Conservation (phyloP, 2,888 invertebrate species). For the Coleophora deauratella region DNA sequence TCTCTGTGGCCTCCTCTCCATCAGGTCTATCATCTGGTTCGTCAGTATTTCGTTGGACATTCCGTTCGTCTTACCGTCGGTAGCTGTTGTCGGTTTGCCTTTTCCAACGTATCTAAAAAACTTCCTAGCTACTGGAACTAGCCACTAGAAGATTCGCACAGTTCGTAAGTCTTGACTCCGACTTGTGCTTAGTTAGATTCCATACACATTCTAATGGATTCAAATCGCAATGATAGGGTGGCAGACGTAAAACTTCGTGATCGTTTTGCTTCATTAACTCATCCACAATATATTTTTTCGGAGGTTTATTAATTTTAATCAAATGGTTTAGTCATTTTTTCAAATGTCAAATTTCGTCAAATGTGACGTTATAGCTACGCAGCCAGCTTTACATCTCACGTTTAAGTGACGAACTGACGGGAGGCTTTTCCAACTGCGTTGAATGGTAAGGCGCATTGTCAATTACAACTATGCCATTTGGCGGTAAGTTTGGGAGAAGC, state of each 20-base stretch:
- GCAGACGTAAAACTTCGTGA: conserved; percentile 17
- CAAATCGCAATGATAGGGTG: conserved; percentile 4
- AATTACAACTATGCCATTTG: conserved; percentile 16
- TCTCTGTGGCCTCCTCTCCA: no score
- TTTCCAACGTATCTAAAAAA: no score
- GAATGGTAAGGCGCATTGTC: conserved; percentile 18
- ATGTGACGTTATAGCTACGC: conserved; percentile 13
- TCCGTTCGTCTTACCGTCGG: no score
- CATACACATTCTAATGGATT: conserved; percentile 6
- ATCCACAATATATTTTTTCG: conserved; percentile 15
- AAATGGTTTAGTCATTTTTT: conserved; percentile 11
- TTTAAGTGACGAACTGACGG: conserved; percentile 5
- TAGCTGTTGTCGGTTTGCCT: no score
- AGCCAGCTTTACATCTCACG: conserved; percentile 17
- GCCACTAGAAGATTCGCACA: no score
- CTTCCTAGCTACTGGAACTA: no score
- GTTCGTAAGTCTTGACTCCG: no score
- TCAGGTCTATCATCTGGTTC: no score
- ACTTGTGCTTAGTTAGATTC: no score
- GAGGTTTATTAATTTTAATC: conserved; percentile 11
- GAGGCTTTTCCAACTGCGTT: conserved; percentile 11
- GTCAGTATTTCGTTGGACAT: no score
- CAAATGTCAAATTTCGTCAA: conserved; percentile 15
- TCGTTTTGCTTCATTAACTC: conserved; percentile 14
- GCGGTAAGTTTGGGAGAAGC: conserved; percentile 18